These are phyloP conservation scores for Lottia gigantea DNA, from an alignment of 2,888 invertebrate species.

Conservation along the genomic window DNA sequence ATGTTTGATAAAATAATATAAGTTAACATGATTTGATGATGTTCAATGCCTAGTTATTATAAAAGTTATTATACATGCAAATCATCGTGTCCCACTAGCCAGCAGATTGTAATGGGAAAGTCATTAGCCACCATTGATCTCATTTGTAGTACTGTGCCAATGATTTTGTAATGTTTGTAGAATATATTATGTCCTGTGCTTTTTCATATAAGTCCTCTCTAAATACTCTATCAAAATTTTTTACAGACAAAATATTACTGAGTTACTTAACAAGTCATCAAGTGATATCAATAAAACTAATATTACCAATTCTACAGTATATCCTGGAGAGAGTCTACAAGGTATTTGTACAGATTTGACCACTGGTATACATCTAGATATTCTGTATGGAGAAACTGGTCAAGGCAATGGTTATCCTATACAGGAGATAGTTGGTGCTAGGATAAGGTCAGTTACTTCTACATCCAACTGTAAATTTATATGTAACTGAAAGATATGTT, in stretches of 20 bases:
- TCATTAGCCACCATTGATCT: neutral
- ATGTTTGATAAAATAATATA: no score
- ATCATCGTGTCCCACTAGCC: no score
- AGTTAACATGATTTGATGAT: no score
- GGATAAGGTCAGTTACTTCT: constrained; percentile 48
- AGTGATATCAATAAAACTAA: constrained; percentile 28
- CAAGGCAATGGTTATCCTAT: constrained; percentile 45
- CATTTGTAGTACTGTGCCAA: no score
- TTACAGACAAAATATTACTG: constrained; percentile 1
- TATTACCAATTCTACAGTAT: constrained; percentile 21
- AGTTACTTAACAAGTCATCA: constrained; percentile 22
- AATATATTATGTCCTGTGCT: no score
- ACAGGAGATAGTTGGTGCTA: constrained; percentile 56
- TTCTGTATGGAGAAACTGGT: constrained; percentile 60
- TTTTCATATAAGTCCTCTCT: no score
- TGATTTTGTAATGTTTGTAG: no score
- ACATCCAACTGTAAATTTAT: no score
- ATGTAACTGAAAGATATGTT: no score
- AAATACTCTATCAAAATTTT: no score
- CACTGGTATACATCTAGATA: constrained; percentile 51
- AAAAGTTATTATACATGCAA: no score
- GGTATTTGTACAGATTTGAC: constrained; percentile 56
- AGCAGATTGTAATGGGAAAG: neutral
- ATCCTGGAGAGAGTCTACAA: constrained; percentile 37
- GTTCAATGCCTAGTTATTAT: no score